phyloP scores from a whole-genome alignment of 1,140 invertebrate genomes.

The Delia radicum region DNA sequence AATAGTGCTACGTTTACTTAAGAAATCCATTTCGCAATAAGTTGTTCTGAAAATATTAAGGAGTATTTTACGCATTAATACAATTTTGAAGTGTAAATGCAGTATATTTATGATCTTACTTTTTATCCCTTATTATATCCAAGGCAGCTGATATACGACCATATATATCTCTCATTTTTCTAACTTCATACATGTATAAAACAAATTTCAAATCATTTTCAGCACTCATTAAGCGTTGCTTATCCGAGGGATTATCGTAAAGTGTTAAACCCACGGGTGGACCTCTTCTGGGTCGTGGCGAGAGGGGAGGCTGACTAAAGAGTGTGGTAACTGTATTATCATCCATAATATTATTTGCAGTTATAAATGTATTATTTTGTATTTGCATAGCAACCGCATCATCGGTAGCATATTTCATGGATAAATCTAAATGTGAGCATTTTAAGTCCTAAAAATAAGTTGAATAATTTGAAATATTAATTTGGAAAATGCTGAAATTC shows the following conservation, averaged over 20 bases:
- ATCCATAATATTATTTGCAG: slow-evolving; percentile 11
- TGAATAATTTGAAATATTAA: no score
- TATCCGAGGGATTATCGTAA: slow-evolving; percentile 42
- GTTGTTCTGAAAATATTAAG: slow-evolving; percentile 55
- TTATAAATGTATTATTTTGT: slow-evolving; percentile 33
- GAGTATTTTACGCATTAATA: neutral
- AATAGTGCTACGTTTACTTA: slow-evolving; percentile 63
- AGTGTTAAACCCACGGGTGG: slow-evolving; percentile 42
- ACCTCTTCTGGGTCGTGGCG: slow-evolving; percentile 41
- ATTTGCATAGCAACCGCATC: slow-evolving; percentile 40
- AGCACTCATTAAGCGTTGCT: slow-evolving; percentile 36
- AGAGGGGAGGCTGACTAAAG: slow-evolving; percentile 31
- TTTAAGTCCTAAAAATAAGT: slow-evolving; percentile 38
- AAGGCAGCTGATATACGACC: slow-evolving; percentile 43
- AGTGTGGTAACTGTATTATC: slow-evolving; percentile 11
- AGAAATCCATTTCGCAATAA: slow-evolving; percentile 62
- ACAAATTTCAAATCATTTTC: slow-evolving; percentile 52
- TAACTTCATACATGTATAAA: slow-evolving; percentile 50
- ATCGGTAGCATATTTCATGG: slow-evolving; percentile 37
- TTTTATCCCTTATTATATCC: slow-evolving; percentile 50
- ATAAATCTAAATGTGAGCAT: slow-evolving; percentile 44
- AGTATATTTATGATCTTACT: no score
- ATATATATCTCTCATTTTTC: slow-evolving; percentile 51
- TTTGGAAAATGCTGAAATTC: no score
- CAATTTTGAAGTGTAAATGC: no score